Base-by-base conservation (phyloP, 1,140 invertebrate species). In the Eurosta solidaginis region DNA sequence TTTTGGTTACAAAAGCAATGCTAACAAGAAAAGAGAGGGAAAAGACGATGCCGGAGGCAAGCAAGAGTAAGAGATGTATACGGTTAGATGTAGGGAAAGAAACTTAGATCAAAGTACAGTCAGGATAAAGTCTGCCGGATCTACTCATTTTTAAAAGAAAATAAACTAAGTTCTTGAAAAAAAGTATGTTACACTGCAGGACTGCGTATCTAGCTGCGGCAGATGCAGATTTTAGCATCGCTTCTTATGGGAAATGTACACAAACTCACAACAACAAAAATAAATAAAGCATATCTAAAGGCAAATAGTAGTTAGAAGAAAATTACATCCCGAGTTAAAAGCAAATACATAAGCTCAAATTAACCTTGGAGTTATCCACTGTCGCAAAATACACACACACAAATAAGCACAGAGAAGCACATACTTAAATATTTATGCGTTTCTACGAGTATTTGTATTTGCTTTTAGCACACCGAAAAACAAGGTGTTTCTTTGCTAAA, bases 381-480 rank as follows among this genome's bases (percentile, higher is more conserved):
- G 1, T 2, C n/a, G 22, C 59, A 17, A 1, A 59, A 59, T 33
- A 9, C 17, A 7, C 33, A 68, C 59, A 42, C 33, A 40, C 29
- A 42, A 29, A 63, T n/a, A 20, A 12, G n/a, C 54, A 36, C 20
- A 25, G 9, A 25, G 20, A 22, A 4, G 17, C 27, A 54, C 25
- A 14, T 27, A 54, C 27, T 40, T 68, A 68, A 68, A 68, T 68
- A 68, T 68, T 68, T 68, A 68, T 68, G 59, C 59, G 33, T 68
- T 68, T 20, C n/a, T 68, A 68, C 59, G 59, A 42, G 33, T 68
- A 40, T 68, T 68, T 68, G 33, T 68, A 40, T 68, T 68, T 68
- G 59, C 59, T 68, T 68, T 68, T 68, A 68, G 20, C 59, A 33
- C 59, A 33, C 33, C 17, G 40, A 20, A 63, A 42, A 68, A 68